A percentile compares a stretch with the other conserved stretches of the same genome.
These are phyloP conservation scores for Eueides isabella DNA, from an alignment of 1,140 invertebrate genomes.

Conservation along the genomic window DNA sequence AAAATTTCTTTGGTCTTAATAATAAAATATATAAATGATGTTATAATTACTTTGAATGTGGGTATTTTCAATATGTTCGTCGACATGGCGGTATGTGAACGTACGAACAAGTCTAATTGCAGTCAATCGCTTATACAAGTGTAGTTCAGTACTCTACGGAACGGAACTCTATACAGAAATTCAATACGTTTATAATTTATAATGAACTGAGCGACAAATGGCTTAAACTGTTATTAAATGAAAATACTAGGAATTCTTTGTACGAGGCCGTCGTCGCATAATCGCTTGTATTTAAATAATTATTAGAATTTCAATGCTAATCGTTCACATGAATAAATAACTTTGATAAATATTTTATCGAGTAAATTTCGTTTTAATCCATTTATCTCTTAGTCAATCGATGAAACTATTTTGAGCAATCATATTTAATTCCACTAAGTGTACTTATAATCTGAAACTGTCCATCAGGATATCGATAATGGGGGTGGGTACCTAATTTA, in stretches of 20 bases:
- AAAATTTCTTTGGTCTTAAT: too few species aligned
- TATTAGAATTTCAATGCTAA: not conserved
- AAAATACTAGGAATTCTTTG: not conserved
- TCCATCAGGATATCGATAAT: constrained; percentile 72
- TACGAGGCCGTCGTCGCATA: not conserved
- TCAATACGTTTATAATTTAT: not conserved
- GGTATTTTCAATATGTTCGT: too few species aligned
- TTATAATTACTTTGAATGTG: too few species aligned
- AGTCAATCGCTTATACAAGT: not conserved
- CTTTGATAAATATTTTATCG: not conserved
- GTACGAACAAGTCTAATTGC: not conserved
- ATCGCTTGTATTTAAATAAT: not conserved
- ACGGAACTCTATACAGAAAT: not conserved
- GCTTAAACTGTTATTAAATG: not conserved
- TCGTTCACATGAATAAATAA: not conserved
- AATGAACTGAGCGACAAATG: not conserved
- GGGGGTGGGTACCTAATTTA: constrained; percentile 56
- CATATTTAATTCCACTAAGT: constrained; percentile 67
- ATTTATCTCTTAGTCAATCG: constrained; percentile 16
- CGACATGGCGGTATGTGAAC: too few species aligned
- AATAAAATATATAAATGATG: too few species aligned
- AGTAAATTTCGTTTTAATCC: not conserved
- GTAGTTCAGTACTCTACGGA: not conserved
- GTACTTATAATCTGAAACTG: constrained; percentile 72
- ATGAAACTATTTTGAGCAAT: constrained; percentile 34